Conservation (phyloP, 1,140 invertebrate species). For the Oreohelix idahoensis region DNA sequence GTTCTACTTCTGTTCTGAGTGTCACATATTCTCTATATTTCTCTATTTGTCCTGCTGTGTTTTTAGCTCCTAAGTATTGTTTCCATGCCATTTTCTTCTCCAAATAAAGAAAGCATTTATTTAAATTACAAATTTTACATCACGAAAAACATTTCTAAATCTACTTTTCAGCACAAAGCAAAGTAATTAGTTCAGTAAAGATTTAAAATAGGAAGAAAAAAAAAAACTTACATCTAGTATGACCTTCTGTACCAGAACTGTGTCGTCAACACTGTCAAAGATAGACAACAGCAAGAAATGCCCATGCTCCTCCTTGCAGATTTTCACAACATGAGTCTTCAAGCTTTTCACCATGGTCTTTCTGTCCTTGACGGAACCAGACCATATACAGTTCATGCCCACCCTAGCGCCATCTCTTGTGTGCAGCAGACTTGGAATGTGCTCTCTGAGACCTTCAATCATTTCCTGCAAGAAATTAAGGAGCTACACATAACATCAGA, state of each 20-base stretch:
- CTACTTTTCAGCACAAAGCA: too few species aligned
- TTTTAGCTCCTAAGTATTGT: too few species aligned
- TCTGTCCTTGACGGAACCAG: conserved; percentile 85
- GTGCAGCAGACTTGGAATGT: conserved; percentile 85
- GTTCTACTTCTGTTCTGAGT: too few species aligned
- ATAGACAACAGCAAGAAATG: conserved; percentile 87
- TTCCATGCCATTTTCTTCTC: too few species aligned
- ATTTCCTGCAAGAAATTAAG: conserved; percentile 76
- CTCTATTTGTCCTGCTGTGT: too few species aligned
- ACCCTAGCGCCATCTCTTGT: conserved; percentile 86
- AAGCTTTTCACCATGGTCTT: conserved; percentile 83
- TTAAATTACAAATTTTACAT: too few species aligned
- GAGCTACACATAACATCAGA: too few species aligned
- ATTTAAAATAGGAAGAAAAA: background rate
- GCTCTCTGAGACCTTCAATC: conserved; percentile 81
- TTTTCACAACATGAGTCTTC: conserved; percentile 86
- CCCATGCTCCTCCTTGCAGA: conserved; percentile 89
- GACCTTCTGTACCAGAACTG: conserved; percentile 88
- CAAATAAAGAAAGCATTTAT: too few species aligned
- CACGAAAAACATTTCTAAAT: too few species aligned
- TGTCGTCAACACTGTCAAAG: conserved; percentile 94
- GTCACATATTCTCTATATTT: too few species aligned
- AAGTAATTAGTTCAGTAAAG: too few species aligned
- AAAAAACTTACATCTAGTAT: conserved; percentile 74
- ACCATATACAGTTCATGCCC: conserved; percentile 88